These are phyloP conservation scores for rat (Rattus norvegicus) DNA, from an alignment of 2,113 vertebrate genomes.

Conservation along the genomic window DNA sequence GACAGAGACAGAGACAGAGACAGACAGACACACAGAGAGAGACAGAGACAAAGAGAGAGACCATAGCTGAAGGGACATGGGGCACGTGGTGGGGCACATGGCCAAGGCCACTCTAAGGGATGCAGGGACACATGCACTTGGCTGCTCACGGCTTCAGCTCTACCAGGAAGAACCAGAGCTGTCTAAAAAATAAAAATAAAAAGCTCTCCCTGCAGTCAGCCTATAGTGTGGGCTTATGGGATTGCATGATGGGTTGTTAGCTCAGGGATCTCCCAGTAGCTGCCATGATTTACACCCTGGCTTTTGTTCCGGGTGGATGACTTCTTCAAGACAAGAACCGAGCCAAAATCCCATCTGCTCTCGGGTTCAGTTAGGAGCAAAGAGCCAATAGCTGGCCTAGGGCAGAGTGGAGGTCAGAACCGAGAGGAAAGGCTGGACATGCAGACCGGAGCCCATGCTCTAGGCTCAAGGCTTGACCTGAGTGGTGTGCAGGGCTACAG, in stretches of 20 bases:
- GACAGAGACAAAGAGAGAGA: too few species aligned
- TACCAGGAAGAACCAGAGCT: neutral
- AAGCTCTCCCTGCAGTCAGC: conserved; percentile 12
- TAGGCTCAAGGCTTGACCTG: neutral
- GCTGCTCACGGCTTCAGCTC: neutral
- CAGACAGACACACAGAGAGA: too few species aligned
- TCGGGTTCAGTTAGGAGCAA: neutral
- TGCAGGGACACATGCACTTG: neutral
- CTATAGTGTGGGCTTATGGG: conserved; percentile 47
- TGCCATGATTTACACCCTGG: neutral
- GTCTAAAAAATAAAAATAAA: conserved; percentile 15
- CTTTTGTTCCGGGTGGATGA: neutral
- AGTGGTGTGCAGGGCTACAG: neutral
- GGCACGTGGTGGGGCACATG: too few species aligned
- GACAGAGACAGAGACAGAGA: too few species aligned
- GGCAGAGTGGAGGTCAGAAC: neutral
- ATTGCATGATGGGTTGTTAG: neutral
- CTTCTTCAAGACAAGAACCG: neutral
- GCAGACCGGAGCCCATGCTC: neutral
- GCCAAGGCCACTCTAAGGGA: neutral
- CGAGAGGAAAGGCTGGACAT: neutral
- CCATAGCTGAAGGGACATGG: neutral
- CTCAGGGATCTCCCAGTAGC: neutral
- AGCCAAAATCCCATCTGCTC: neutral
- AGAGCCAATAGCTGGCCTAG: neutral